Evolutionary conservation across 2,113 vertebrate genomes (phyloP), one percentile per base, ranked within the genome.

Genomic region (Psophia crepitans): DNA sequence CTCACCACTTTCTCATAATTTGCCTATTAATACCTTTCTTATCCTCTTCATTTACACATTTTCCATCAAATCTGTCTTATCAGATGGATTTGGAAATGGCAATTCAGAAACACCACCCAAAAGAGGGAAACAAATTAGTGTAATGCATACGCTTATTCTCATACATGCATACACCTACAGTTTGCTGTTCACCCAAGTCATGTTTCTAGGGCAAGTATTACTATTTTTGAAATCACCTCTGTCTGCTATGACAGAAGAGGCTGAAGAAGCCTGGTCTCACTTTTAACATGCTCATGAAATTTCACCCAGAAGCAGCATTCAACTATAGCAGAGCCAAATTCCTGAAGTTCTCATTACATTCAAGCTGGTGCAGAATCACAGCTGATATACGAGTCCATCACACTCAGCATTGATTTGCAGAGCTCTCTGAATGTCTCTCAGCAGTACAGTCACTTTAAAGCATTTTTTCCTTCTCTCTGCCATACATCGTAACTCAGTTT

Each of bases 241-340:
- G 57, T 70, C 77, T 84, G 56, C 37, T 88, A 79, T 95, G 82
- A 73, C 78, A 91, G 37, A 86, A 82, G 39, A 43, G 49, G 60
- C 68, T 66, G 51, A n/a, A 79, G 54, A 57, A 53, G 43, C 60
- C 76, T 71, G 54, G n/a, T 80, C 66, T 64, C 48, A 32, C 74
- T 95, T 93, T 79, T 71, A 92, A 87, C 49, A 61, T 14, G 32
- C 82, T 94, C 71, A 84, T 89, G 75, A 92, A 88, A 96, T 71
- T 93, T 87, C 79, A 96, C 43, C 78, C 93, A 93, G 84, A 88
- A 92, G 87, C 43, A 89, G 89, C 74, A 84, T 53, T 96, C 90
- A 96, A 63, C 87, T 93, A 90, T 76, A 96, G 94, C 95, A 97
- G 87, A 96, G 75, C 33, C 74, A 92, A 92, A 94, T 93, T 82